Conservation (phyloP, 2,888 invertebrate genomes). For the Parnassius glacialis region DNA sequence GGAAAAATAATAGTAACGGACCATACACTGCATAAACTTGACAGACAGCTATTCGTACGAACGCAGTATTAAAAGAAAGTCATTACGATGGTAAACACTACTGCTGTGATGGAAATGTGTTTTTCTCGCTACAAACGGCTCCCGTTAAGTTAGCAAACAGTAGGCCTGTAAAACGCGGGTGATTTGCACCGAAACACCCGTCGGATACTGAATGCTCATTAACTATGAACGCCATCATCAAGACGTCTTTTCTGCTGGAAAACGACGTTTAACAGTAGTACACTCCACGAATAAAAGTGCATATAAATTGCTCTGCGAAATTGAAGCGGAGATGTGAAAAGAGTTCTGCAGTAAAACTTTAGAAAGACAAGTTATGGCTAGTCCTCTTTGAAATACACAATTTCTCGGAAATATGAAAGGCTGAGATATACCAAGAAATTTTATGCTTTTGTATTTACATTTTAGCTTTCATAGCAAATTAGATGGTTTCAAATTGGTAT, state of each 20-base stretch:
- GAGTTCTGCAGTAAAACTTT: slow-evolving; percentile 53
- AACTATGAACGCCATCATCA: slow-evolving; percentile 79
- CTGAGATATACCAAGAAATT: slow-evolving; percentile 15
- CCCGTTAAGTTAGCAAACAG: slow-evolving; percentile 64
- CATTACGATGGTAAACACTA: slow-evolving; percentile 74
- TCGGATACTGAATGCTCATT: slow-evolving; percentile 77
- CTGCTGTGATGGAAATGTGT: slow-evolving; percentile 68
- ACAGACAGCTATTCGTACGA: slow-evolving; percentile 15
- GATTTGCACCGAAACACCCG: slow-evolving; percentile 70
- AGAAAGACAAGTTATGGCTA: slow-evolving; percentile 64
- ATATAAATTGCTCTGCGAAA: slow-evolving; percentile 76
- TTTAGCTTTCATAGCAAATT: slow-evolving; percentile 11
- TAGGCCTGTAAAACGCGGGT: slow-evolving; percentile 64
- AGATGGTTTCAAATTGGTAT: background rate
- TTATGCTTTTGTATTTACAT: slow-evolving; percentile 15
- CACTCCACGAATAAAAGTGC: slow-evolving; percentile 75
- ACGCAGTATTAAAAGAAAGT: slow-evolving; percentile 63
- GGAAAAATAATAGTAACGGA: slow-evolving; percentile 11
- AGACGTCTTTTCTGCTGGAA: slow-evolving; percentile 72
- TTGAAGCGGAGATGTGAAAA: slow-evolving; percentile 74
- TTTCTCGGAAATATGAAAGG: slow-evolving; percentile 41
- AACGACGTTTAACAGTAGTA: slow-evolving; percentile 71
- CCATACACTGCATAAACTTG: slow-evolving; percentile 7
- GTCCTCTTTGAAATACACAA: slow-evolving; percentile 52
- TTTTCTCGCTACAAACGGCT: slow-evolving; percentile 64